Conservation (phyloP, 2,888 invertebrate species). For the Apodemia mormo region DNA sequence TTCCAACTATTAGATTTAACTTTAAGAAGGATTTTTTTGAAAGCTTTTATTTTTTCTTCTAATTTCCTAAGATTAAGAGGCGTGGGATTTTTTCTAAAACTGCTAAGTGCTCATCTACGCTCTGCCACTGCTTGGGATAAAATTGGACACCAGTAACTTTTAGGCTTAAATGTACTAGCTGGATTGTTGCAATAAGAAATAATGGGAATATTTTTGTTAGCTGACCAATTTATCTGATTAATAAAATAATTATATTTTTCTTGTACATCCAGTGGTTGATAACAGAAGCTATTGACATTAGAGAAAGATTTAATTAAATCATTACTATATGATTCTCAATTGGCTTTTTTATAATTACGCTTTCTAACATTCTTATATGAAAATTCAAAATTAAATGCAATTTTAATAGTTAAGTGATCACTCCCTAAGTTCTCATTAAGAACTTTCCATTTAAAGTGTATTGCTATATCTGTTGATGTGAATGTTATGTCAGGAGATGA, state of each 20-base stretch:
- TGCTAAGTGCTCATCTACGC: not conserved
- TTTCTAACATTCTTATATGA: not conserved
- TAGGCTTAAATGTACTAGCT: conserved; percentile 2
- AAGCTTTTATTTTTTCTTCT: conserved; percentile 18
- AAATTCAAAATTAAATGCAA: not conserved
- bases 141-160: not conserved
- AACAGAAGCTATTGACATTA: not conserved
- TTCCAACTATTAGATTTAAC: conserved; percentile 18
- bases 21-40: not conserved
- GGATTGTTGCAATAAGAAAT: not conserved
- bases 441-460: conserved; percentile 27
- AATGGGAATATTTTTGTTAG: not conserved
- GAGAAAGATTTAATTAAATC: conserved; percentile 8
- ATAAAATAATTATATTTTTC: conserved; percentile 8
- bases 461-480: conserved; percentile 25
- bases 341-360: conserved; percentile 19
- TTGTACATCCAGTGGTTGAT: not conserved
- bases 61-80: not conserved
- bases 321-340: conserved; percentile 18
- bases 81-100: not conserved
- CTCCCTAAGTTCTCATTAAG: conserved; percentile 30
- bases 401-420: conserved; percentile 29
- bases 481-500: conserved; percentile 30
- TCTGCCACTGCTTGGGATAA: conserved; percentile 4
- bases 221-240: not conserved